phyloP scores from a whole-genome alignment of 1,140 invertebrate genomes.

The Drosophila arizonae region DNA sequence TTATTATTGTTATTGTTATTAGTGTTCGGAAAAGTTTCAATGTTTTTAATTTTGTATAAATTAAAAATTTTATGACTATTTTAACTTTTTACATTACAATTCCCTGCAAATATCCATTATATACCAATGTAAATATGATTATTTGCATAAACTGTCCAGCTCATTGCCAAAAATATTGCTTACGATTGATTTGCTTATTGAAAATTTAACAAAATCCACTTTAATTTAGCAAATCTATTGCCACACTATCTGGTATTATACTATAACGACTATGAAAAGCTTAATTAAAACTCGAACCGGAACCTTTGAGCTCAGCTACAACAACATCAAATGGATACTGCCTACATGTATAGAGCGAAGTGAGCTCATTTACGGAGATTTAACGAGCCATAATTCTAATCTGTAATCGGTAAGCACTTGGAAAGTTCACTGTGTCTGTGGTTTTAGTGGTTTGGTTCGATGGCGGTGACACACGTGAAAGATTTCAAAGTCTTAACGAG shows the following conservation, averaged over 20 bases:
- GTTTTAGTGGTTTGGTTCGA: constrained; percentile 9
- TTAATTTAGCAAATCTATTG: constrained; percentile 19
- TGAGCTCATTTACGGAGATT: constrained; percentile 59
- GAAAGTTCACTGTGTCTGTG: constrained; percentile 26
- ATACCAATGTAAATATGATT: too few species aligned
- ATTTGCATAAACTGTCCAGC: too few species aligned
- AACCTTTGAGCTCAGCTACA: constrained; percentile 20
- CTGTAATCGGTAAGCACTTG: constrained; percentile 62
- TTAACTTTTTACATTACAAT: too few species aligned
- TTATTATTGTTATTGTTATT: too few species aligned
- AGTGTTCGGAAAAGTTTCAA: too few species aligned
- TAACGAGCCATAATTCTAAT: constrained; percentile 75
- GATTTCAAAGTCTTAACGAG: constrained; percentile 55
- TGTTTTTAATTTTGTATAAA: too few species aligned
- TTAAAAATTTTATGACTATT: too few species aligned
- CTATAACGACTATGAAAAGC: constrained; percentile 64
- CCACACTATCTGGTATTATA: constrained; percentile 41
- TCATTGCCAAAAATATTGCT: too few species aligned
- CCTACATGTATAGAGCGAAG: constrained; percentile 40
- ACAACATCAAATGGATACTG: constrained; percentile 19
- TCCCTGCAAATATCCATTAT: too few species aligned
- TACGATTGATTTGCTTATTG: constrained; percentile 33
- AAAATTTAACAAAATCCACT: neutral
- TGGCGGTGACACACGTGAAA: constrained; percentile 45
- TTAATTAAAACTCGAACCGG: constrained; percentile 65